Evolutionary conservation across 2,113 vertebrate genomes (phyloP).

Genomic region (Thinocorus orbignyianus): DNA sequence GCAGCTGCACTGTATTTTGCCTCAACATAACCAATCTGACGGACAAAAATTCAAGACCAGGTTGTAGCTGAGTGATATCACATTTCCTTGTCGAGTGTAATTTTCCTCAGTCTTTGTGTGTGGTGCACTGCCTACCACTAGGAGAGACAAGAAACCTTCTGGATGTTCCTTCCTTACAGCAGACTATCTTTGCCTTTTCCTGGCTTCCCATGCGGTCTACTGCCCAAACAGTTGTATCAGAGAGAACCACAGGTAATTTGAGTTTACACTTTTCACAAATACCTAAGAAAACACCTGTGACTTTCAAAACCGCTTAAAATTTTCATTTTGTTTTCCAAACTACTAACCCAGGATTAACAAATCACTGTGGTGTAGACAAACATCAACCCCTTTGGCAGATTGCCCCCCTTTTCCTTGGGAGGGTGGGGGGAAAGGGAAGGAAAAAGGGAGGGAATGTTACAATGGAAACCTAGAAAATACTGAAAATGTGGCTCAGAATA

Average conservation of each 20-base stretch:
- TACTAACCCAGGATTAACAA: background rate
- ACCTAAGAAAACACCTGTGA: background rate
- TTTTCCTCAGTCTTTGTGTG: background rate
- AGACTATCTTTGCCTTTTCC: background rate
- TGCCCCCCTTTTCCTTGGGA: too few species aligned
- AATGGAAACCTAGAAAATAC: background rate
- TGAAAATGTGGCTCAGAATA: background rate
- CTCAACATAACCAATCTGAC: background rate
- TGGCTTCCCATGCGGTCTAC: background rate
- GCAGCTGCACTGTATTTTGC: background rate
- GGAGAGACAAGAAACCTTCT: background rate
- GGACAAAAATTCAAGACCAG: background rate
- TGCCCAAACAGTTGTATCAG: background rate
- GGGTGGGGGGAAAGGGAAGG: too few species aligned
- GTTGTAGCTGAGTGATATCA: background rate
- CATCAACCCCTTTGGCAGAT: background rate
- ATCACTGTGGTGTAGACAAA: background rate
- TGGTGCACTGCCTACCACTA: background rate
- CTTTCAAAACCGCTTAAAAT: background rate
- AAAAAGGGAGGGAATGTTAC: background rate
- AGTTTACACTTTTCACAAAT: background rate
- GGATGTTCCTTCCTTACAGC: background rate
- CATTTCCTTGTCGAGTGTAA: background rate
- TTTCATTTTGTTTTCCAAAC: background rate
- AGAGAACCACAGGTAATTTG: background rate